Conservation (phyloP, 2,113 vertebrate genomes). For the Gadus macrocephalus region DNA sequence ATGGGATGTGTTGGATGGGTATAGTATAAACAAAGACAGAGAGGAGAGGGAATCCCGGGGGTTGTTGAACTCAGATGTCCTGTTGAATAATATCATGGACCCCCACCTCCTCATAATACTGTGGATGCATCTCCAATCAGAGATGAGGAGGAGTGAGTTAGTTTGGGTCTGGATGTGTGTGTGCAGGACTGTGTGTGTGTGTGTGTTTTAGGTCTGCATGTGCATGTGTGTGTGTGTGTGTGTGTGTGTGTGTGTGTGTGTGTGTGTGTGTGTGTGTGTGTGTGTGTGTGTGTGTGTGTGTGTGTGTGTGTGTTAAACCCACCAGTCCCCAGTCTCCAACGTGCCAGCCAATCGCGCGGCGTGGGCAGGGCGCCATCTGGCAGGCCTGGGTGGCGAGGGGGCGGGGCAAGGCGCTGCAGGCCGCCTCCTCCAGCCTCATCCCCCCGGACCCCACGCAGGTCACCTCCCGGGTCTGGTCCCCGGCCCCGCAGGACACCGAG, state of each 20-base stretch:
- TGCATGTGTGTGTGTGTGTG: too few species aligned
- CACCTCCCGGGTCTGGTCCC: slow-evolving; percentile 79
- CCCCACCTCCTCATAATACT: too few species aligned
- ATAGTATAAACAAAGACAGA: background rate
- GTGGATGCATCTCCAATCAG: too few species aligned
- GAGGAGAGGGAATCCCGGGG: background rate
- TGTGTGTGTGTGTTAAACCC: slow-evolving; percentile 45
- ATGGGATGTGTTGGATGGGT: too few species aligned
- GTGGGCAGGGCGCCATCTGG: slow-evolving; percentile 64
- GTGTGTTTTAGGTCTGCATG: too few species aligned
- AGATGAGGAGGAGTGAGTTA: too few species aligned
- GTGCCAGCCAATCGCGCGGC: slow-evolving; percentile 76
- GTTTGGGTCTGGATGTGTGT: background rate
- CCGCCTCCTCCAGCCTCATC: slow-evolving; percentile 64
- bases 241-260: too few species aligned
- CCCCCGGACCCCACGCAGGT: slow-evolving; percentile 73
- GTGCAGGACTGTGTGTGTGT: background rate
- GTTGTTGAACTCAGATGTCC: background rate
- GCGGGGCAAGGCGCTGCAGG: slow-evolving; percentile 71
- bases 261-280: background rate
- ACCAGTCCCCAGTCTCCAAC: slow-evolving; percentile 88
- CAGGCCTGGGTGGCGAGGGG: slow-evolving; percentile 72
- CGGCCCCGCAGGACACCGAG: slow-evolving; percentile 84
- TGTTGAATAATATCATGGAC: too few species aligned
- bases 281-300: background rate